Conservation (phyloP, 2,797 vertebrate species). For the Sebastes hubbsi region DNA sequence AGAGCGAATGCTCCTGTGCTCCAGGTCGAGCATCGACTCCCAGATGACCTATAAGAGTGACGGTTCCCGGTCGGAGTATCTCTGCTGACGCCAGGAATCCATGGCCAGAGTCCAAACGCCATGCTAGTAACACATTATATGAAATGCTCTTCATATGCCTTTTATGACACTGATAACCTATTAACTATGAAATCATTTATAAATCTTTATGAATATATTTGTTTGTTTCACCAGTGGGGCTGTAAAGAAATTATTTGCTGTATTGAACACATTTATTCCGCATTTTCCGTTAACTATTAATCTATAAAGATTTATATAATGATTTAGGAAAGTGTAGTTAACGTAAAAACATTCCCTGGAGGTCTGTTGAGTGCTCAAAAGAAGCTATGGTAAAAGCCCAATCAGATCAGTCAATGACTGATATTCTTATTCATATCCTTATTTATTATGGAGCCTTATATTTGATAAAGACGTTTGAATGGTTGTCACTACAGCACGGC, state of each 20-base stretch:
- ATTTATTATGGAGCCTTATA: constrained; percentile 69
- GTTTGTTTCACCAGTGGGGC: not conserved
- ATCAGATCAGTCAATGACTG: not conserved
- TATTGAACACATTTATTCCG: not conserved
- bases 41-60: constrained; percentile 92
- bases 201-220: constrained; percentile 14
- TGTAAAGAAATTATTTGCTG: not conserved
- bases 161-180: constrained; percentile 40
- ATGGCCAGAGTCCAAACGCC: constrained; percentile 14
- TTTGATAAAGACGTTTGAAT: constrained; percentile 28
- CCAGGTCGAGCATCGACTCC: constrained; percentile 92
- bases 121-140: constrained; percentile 12
- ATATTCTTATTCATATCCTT: constrained; percentile 26
- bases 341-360: not conserved
- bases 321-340: not conserved
- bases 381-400: not conserved
- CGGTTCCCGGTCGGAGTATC: constrained; percentile 86
- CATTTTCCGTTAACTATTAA: not conserved
- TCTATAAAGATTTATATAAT: constrained; percentile 16
- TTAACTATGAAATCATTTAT: not conserved
- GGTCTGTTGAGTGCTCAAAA: not conserved
- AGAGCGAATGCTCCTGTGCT: constrained; percentile 91
- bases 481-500: constrained; percentile 23
- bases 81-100: constrained; percentile 77
- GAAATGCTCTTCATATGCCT: constrained; percentile 49